These are phyloP conservation scores for Patella pellucida DNA, from an alignment of 2,888 invertebrate genomes.

Conservation along the genomic window DNA sequence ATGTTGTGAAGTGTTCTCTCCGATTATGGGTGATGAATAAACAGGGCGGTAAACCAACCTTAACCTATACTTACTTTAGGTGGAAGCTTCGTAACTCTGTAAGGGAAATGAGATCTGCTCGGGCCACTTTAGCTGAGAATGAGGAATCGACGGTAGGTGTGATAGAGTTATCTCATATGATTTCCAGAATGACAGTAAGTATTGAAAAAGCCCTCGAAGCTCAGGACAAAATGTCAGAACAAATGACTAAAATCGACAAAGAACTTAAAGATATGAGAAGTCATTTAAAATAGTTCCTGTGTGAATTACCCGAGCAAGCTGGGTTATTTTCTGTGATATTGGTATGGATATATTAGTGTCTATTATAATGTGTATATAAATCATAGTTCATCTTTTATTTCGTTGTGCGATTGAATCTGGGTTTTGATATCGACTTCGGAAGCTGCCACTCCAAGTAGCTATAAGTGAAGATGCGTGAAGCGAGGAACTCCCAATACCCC, in stretches of 20 bases:
- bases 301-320: too few species aligned
- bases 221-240: slow-evolving; percentile 20
- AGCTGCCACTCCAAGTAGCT: too few species aligned
- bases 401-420: too few species aligned
- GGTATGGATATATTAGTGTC: too few species aligned
- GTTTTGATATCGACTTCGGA: too few species aligned
- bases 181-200: slow-evolving; percentile 37
- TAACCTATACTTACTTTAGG: slow-evolving; percentile 27
- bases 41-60: slow-evolving; percentile 9
- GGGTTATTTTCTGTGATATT: too few species aligned
- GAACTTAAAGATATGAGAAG: slow-evolving; percentile 13
- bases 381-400: too few species aligned
- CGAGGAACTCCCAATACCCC: too few species aligned
- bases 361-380: too few species aligned
- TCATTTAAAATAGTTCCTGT: too few species aligned
- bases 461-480: too few species aligned
- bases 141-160: slow-evolving; percentile 57
- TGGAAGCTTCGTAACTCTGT: slow-evolving; percentile 41
- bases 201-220: slow-evolving; percentile 28
- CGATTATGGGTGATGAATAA: slow-evolving; percentile 25
- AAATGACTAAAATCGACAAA: slow-evolving; percentile 25
- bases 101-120: slow-evolving; percentile 44
- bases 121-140: slow-evolving; percentile 45
- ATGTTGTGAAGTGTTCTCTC: slow-evolving; percentile 54
- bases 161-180: slow-evolving; percentile 54